Conservation (phyloP, 2,888 invertebrate genomes). For the Tuberolachnus salignus region DNA sequence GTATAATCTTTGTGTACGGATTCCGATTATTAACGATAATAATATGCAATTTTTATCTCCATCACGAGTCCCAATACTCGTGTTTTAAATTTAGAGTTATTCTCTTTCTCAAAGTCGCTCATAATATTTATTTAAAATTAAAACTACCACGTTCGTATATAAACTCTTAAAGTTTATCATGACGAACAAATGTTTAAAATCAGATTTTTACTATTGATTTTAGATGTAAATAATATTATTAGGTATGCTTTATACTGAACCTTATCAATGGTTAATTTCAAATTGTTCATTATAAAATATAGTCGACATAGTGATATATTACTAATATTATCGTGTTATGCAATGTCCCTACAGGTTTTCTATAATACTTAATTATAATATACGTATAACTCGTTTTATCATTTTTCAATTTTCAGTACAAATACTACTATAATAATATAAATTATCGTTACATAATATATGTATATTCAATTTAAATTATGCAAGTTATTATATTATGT, state of each 20-base stretch:
- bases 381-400: background rate
- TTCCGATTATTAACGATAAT: background rate
- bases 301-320: no score
- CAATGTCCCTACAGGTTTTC: background rate
- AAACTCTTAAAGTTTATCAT: background rate
- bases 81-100: background rate
- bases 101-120: background rate
- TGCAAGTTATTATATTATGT: conserved; percentile 21
- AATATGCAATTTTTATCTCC: background rate
- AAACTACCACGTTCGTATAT: background rate
- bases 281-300: no score
- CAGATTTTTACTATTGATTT: no score
- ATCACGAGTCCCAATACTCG: background rate
- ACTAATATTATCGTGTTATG: background rate
- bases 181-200: no score
- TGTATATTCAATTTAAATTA: conserved; percentile 3
- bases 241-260: no score
- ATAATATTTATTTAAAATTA: background rate
- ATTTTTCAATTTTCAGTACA: background rate
- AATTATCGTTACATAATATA: background rate
- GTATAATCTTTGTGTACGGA: background rate
- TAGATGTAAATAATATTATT: no score
- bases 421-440: conserved; percentile 23
- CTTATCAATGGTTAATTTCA: no score
- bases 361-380: no score